These are phyloP conservation scores for Bungarus multicinctus DNA, from an alignment of 2,113 vertebrate species.

Conservation along the genomic window DNA sequence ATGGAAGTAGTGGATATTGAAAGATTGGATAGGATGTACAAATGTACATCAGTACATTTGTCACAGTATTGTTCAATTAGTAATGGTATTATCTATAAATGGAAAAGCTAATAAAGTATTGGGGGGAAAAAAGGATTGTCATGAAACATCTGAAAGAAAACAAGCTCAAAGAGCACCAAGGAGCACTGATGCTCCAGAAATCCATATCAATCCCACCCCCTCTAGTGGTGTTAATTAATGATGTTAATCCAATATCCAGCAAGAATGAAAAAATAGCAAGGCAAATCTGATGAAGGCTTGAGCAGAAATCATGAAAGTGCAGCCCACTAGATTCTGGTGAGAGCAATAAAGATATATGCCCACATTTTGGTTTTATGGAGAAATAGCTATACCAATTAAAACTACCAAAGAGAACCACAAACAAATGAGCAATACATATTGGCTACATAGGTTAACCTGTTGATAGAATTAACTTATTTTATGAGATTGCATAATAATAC, in stretches of 20 bases:
- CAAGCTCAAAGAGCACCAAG: neutral
- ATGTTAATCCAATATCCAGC: neutral
- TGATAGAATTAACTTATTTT: neutral
- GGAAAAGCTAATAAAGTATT: too few relatives aligned
- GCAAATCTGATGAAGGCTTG: neutral
- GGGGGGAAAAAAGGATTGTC: too few relatives aligned
- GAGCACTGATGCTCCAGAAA: neutral
- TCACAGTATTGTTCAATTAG: too few relatives aligned
- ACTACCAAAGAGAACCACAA: neutral
- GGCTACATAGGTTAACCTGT: neutral
- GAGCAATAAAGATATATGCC: neutral
- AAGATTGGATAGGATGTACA: too few relatives aligned
- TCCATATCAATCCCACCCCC: neutral
- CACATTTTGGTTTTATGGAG: neutral
- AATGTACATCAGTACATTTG: too few relatives aligned
- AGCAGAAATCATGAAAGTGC: neutral
- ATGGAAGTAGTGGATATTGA: too few relatives aligned
- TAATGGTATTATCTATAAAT: too few relatives aligned
- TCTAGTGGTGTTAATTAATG: too few relatives aligned
- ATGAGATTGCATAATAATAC: neutral
- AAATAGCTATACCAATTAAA: neutral
- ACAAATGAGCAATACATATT: neutral
- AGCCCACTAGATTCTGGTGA: neutral
- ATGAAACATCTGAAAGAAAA: neutral
- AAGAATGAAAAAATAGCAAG: neutral